A percentile compares a stretch with the other conserved stretches of the same genome.
These are phyloP conservation scores for Heptranchias perlo DNA, from an alignment of 2,113 vertebrate species.

Conservation along the genomic window DNA sequence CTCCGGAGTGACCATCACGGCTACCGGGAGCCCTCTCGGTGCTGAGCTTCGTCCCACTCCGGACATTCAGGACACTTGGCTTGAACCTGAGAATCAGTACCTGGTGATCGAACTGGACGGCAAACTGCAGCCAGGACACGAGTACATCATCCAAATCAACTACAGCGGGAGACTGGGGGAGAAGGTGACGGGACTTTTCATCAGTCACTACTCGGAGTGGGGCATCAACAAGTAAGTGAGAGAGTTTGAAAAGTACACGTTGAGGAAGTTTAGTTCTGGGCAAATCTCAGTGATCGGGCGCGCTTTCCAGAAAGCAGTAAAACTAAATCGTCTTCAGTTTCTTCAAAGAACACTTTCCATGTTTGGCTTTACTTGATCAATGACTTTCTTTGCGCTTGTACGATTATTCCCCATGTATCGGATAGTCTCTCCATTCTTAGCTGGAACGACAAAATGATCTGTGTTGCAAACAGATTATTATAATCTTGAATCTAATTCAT, in stretches of 20 bases:
- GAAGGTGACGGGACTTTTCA: slow-evolving; percentile 51
- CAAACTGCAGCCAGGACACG: slow-evolving; percentile 47
- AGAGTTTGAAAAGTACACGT: not conserved
- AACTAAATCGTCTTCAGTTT: not conserved
- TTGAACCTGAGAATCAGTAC: slow-evolving; percentile 42
- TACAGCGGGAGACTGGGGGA: slow-evolving; percentile 51
- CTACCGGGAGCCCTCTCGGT: slow-evolving; percentile 40
- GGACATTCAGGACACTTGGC: slow-evolving; percentile 47
- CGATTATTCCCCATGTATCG: not conserved
- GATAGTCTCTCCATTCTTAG: not conserved
- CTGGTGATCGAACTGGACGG: slow-evolving; percentile 54
- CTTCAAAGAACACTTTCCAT: too few relatives aligned
- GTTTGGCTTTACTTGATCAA: not conserved
- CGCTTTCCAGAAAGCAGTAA: not conserved
- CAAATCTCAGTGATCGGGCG: not conserved
- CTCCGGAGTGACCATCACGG: not conserved
- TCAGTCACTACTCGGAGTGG: slow-evolving; percentile 51
- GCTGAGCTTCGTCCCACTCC: not conserved
- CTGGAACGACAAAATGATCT: too few relatives aligned
- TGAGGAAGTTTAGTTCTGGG: not conserved
- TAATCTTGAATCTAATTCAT: not conserved
- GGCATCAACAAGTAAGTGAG: slow-evolving; percentile 57
- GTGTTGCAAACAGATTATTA: too few relatives aligned
- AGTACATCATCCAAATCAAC: slow-evolving; percentile 52
- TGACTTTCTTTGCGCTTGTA: not conserved